A percentile compares a stretch with the other conserved stretches of the same genome.
Evolutionary conservation across 2,888 invertebrate species (phyloP).

Genomic region (Drosophila algonquin): DNA sequence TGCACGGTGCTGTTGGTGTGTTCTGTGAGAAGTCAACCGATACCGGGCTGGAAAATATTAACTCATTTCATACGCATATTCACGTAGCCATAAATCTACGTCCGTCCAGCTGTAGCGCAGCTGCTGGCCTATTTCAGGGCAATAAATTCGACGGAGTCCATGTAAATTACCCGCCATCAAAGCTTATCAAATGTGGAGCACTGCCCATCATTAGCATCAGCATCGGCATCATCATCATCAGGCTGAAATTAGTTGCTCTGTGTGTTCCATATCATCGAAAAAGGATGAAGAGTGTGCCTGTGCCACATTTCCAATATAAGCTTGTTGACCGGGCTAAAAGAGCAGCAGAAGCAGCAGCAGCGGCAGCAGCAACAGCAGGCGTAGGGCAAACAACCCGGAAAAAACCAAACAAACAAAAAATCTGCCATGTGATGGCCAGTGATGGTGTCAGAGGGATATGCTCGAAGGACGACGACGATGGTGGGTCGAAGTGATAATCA

Average conservation of each 20-base stretch:
- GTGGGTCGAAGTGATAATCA: slow-evolving; percentile 29
- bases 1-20: neutral
- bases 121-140: slow-evolving; percentile 37
- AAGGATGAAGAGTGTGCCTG: slow-evolving; percentile 27
- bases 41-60: slow-evolving; percentile 14
- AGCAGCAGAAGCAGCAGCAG: slow-evolving; percentile 59
- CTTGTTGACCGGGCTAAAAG: slow-evolving; percentile 43
- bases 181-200: slow-evolving; percentile 39
- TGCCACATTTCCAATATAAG: slow-evolving; percentile 46
- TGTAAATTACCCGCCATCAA: slow-evolving; percentile 43
- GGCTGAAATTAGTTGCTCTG: slow-evolving; percentile 36
- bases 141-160: slow-evolving; percentile 32
- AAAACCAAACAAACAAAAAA: slow-evolving; percentile 60
- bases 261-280: slow-evolving; percentile 28
- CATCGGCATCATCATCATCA: slow-evolving; percentile 21
- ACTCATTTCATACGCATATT: slow-evolving; percentile 37
- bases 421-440: slow-evolving; percentile 16
- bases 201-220: slow-evolving; percentile 8
- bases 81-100: slow-evolving; percentile 32
- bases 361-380: slow-evolving; percentile 19
- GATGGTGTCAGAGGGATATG: neutral
- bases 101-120: slow-evolving; percentile 2
- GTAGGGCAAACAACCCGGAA: neutral
- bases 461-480: neutral
- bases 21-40: slow-evolving; percentile 24